phyloP scores from a whole-genome alignment of 2,113 vertebrate species.

The Rhinoderma darwinii region DNA sequence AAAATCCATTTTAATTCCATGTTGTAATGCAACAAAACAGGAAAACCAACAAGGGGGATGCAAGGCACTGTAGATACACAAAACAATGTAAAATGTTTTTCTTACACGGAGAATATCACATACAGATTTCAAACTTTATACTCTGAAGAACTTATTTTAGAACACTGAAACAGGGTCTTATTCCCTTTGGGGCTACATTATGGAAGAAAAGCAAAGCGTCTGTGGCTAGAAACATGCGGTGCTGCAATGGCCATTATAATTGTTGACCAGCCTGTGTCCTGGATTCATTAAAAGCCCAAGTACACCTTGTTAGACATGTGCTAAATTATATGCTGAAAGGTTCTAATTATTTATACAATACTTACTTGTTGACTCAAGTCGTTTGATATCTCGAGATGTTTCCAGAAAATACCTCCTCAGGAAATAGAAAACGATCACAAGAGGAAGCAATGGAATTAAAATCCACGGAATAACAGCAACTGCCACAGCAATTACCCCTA shows the following conservation, averaged over 20 bases:
- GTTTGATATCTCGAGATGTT: constrained; percentile 89
- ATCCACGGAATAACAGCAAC: constrained; percentile 87
- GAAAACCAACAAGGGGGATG: no score
- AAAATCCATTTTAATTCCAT: no score
- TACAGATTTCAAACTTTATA: not conserved
- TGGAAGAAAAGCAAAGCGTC: not conserved
- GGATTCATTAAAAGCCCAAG: not conserved
- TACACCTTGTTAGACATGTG: not conserved
- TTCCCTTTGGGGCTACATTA: no score
- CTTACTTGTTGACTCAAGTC: constrained; percentile 87
- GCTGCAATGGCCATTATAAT: not conserved
- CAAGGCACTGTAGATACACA: not conserved
- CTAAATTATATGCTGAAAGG: no score
- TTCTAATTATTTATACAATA: constrained; percentile 40
- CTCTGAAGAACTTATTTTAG: not conserved
- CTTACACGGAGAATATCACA: not conserved
- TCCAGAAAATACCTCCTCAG: constrained; percentile 86
- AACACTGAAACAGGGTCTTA: not conserved
- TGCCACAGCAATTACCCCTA: constrained; percentile 82
- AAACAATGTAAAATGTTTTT: not conserved
- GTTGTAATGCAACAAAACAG: no score
- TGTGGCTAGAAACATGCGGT: not conserved
- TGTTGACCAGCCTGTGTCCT: not conserved
- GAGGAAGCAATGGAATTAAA: constrained; percentile 80
- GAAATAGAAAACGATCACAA: constrained; percentile 80